Base-by-base conservation (phyloP, 2,797 vertebrate species). In the Molossus alvarezi region DNA sequence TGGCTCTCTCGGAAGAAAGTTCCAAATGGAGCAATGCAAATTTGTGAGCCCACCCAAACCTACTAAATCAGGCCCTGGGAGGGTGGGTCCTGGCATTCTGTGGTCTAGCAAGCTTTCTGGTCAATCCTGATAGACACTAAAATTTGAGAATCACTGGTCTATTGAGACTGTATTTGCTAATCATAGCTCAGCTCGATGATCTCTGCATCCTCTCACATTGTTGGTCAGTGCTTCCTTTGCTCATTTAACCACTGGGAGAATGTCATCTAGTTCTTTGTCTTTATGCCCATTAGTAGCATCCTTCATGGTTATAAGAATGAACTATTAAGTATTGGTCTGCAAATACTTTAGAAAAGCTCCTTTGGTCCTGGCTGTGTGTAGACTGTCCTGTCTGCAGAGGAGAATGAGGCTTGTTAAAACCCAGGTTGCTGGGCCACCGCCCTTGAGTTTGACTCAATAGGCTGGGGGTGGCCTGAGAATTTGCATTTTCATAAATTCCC, bases 401-500 rank as follows among this genome's bases (percentile, higher is more conserved):
- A 69, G 18, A 4, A 21, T 15, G 53, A 55, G 53, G 53, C 41
- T 45, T 45, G 53, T 55, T 55, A 13, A 55, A 45, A 45, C 41
- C 41, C 41, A 45, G 5, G 41, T 45, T 45, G 41, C 41, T 45
- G 41, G 41, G 41, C 37, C 14, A 25, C 13, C 83, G 17, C 27
- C 5, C 11, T 33, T 88, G 14, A 41, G 25, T 33, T 93, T 91
- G 93, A 95, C 71, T 87, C 18, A 21, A 1, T 13, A 60, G 55
- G 67, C 71, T 37, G 37, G 20, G 72, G 9, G 4, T 27, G 3
- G 13, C 60, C 9, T 1, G n/a, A 92, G 14, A 60, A n/a, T 48
- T 20, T 48, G 64, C 25, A 75, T 51, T 75, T 90, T 79, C 86
- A 72, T 57, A 82, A 62, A 9, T 91, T 67, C 48, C 88, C 69